phyloP scores from a whole-genome alignment of 2,113 vertebrate genomes.

The Poeciliopsis turrubarensis region DNA sequence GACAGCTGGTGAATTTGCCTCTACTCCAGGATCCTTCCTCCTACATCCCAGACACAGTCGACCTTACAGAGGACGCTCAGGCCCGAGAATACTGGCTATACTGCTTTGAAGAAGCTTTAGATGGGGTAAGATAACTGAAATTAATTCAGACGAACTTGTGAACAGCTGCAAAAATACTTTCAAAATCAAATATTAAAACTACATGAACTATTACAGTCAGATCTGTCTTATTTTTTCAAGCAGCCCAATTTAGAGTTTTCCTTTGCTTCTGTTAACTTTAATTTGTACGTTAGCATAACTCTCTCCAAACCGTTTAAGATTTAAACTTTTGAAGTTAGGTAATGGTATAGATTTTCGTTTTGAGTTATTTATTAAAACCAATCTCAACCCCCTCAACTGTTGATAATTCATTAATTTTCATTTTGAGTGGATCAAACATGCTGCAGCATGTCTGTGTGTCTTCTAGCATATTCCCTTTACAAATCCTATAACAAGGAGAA shows the following conservation, averaged over 20 bases:
- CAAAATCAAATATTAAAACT: neutral
- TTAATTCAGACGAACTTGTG: neutral
- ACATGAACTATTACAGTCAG: too few relatives aligned
- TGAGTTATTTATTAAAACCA: neutral
- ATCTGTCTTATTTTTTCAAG: neutral
- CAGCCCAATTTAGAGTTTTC: neutral
- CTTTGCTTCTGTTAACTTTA: neutral
- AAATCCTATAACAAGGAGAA: too few relatives aligned
- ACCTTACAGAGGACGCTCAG: constrained; percentile 90
- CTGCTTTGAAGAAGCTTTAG: constrained; percentile 96
- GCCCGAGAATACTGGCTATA: constrained; percentile 97
- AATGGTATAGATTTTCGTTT: neutral
- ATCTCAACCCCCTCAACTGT: neutral
- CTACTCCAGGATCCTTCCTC: constrained; percentile 91
- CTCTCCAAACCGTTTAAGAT: neutral
- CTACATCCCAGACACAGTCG: constrained; percentile 95
- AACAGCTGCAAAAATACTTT: neutral
- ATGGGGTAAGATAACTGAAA: constrained; percentile 82
- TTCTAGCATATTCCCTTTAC: too few relatives aligned
- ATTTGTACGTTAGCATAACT: neutral
- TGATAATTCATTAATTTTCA: neutral
- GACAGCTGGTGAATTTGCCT: constrained; percentile 91
- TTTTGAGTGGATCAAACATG: neutral
- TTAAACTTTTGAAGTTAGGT: neutral
- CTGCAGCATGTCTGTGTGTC: neutral